These are phyloP conservation scores for Octonoba sinensis DNA, from an alignment of 2,888 invertebrate species.

Conservation along the genomic window DNA sequence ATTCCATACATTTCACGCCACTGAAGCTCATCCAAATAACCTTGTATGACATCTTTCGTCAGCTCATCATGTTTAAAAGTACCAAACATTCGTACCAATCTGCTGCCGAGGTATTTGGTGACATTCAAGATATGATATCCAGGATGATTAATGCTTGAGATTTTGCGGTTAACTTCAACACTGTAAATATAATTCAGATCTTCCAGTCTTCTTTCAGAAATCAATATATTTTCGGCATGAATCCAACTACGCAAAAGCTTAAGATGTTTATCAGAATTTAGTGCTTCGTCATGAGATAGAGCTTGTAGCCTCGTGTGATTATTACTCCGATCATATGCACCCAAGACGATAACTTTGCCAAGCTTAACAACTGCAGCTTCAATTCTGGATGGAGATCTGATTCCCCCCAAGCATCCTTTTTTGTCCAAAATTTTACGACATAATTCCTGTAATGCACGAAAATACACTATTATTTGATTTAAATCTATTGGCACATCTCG, in stretches of 20 bases:
- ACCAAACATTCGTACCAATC: conserved; percentile 58
- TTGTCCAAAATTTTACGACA: conserved; percentile 32
- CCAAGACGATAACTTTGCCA: conserved; percentile 89
- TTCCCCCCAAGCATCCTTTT: conserved; percentile 53
- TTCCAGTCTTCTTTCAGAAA: conserved; percentile 20
- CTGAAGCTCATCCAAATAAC: conserved; percentile 88
- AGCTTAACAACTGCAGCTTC: conserved; percentile 79
- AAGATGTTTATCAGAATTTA: neutral
- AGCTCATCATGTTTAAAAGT: conserved; percentile 70
- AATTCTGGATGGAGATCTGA: conserved; percentile 35
- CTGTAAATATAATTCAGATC: conserved; percentile 7
- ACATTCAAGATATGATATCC: conserved; percentile 41
- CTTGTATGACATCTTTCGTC: conserved; percentile 88
- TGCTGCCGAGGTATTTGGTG: conserved; percentile 31
- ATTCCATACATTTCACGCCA: conserved; percentile 90
- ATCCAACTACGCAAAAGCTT: conserved; percentile 34
- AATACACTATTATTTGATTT: conserved; percentile 42
- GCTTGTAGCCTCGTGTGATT: conserved; percentile 84
- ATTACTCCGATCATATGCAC: conserved; percentile 82
- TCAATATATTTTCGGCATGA: conserved; percentile 4
- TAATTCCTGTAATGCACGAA: conserved; percentile 45
- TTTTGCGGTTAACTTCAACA: neutral
- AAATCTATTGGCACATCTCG: conserved; percentile 25
- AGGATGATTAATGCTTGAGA: neutral
- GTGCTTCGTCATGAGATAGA: conserved; percentile 18